Conservation (phyloP, 2,888 invertebrate species). For the Xestia rhomboidea region DNA sequence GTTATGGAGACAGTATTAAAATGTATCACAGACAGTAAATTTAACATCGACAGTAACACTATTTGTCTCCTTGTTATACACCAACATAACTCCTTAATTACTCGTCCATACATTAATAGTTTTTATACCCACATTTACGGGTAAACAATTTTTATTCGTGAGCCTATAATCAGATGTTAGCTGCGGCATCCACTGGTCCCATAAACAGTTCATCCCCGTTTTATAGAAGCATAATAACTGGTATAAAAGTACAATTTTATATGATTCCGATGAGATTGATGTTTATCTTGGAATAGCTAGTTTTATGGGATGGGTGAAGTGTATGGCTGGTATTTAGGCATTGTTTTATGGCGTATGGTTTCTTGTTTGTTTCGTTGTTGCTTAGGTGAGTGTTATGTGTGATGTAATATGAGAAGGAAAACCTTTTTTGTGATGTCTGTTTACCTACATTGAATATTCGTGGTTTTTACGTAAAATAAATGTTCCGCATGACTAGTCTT, state of each 20-base stretch:
- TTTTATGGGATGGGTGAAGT: slow-evolving; percentile 75
- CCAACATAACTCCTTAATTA: slow-evolving; percentile 50
- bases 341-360: slow-evolving; percentile 68
- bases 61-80: slow-evolving; percentile 25
- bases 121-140: slow-evolving; percentile 51
- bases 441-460: not conserved
- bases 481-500: not conserved
- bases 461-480: not conserved
- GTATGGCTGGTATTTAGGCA: slow-evolving; percentile 70
- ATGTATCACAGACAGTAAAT: too few species aligned
- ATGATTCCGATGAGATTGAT: slow-evolving; percentile 82
- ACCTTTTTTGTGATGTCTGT: slow-evolving; percentile 6
- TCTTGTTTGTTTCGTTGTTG: slow-evolving; percentile 59
- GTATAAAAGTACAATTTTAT: slow-evolving; percentile 84
- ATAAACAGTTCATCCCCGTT: slow-evolving; percentile 62
- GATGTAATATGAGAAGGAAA: slow-evolving; percentile 1
- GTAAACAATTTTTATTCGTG: slow-evolving; percentile 67
- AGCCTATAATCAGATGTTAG: slow-evolving; percentile 57
- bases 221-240: slow-evolving; percentile 88
- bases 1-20: not conserved
- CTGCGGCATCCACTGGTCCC: slow-evolving; percentile 49
- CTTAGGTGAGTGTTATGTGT: slow-evolving; percentile 15
- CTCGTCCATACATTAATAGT: slow-evolving; percentile 32
- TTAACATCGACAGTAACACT: slow-evolving; percentile 7
- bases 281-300: slow-evolving; percentile 85